Conservation (phyloP, 1,140 invertebrate genomes). For the Procambarus clarkii region DNA sequence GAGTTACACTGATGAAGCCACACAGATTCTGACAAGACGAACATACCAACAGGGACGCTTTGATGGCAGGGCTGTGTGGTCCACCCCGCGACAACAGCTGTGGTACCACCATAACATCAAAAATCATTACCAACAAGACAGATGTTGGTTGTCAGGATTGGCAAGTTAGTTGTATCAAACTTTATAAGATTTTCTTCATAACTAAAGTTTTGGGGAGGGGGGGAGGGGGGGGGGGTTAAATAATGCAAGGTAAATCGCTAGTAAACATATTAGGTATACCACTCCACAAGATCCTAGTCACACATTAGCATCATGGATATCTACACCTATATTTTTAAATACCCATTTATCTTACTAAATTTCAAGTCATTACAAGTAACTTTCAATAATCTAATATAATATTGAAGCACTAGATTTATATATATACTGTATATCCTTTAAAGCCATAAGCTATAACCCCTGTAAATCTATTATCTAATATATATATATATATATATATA, state of each 20-base stretch:
- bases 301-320: not conserved
- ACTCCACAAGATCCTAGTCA: constrained; percentile 10
- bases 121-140: constrained; percentile 36
- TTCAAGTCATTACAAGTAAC: not conserved
- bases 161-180: constrained; percentile 14
- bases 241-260: not conserved
- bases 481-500: too few species aligned
- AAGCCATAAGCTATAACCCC: constrained; percentile 19
- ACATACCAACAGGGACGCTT: constrained; percentile 63
- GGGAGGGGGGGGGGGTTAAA: constrained; percentile 5
- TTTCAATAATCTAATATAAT: not conserved
- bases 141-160: not conserved
- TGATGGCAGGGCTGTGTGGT: constrained; percentile 68
- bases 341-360: not conserved
- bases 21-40: constrained; percentile 60
- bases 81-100: constrained; percentile 70
- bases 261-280: not conserved
- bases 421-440: not conserved
- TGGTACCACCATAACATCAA: constrained; percentile 44
- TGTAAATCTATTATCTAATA: not conserved
- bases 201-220: constrained; percentile 1
- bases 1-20: constrained; percentile 61
- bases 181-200: not conserved
- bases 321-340: not conserved
- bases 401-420: constrained; percentile 3